A percentile compares a stretch with the other conserved stretches of the same genome.
Conservation (phyloP, 2,113 vertebrate species). For the Ia io region DNA sequence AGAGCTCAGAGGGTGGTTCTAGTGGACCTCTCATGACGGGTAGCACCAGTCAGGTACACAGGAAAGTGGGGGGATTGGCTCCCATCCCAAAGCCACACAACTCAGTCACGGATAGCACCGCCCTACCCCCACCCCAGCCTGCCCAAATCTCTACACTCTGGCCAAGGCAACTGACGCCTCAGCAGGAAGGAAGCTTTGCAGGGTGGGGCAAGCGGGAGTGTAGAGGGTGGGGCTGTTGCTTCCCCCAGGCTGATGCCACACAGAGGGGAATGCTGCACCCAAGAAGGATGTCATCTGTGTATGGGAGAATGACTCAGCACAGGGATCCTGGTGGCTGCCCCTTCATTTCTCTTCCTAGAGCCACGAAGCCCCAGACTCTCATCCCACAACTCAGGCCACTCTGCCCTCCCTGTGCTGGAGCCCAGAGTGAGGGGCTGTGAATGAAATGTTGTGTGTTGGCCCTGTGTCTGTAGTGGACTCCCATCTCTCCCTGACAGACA, state of each 20-base stretch:
- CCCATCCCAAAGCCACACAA: background rate
- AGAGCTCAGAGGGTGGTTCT: background rate
- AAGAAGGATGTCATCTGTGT: background rate
- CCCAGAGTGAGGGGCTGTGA: background rate
- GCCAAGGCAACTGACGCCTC: background rate
- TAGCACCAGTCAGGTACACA: background rate
- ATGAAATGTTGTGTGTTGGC: background rate
- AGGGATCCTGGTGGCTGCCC: background rate
- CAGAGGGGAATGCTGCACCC: background rate
- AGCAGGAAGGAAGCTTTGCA: background rate
- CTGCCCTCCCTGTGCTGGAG: background rate
- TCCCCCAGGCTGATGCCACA: background rate
- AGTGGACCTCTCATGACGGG: background rate
- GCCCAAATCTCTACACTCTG: background rate
- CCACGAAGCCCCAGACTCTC: background rate
- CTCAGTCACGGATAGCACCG: background rate
- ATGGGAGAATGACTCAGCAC: background rate
- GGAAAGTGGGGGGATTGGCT: background rate
- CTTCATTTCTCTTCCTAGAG: background rate
- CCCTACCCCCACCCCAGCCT: background rate
- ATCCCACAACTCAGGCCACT: background rate
- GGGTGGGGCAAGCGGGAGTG: too few species aligned
- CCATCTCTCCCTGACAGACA: background rate
- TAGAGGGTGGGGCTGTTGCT: background rate
- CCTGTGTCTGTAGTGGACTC: background rate